phyloP scores from a whole-genome alignment of 2,888 invertebrate species.

The Stegophylla sp. region DNA sequence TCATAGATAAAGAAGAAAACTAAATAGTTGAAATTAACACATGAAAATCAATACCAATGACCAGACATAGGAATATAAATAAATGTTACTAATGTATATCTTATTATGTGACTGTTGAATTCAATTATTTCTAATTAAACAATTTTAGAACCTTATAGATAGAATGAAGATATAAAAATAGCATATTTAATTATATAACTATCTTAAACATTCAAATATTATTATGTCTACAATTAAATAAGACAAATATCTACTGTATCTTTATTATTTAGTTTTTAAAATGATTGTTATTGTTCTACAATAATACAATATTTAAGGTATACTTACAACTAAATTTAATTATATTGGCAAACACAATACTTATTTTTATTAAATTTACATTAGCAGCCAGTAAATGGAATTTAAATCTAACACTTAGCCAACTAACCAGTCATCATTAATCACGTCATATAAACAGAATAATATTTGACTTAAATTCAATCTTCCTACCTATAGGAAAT shows the following conservation, averaged over 20 bases:
- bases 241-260: not conserved
- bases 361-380: not conserved
- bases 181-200: no score
- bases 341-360: no score
- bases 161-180: no score
- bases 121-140: no score
- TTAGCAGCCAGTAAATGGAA: constrained; percentile 4
- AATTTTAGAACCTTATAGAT: no score
- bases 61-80: not conserved
- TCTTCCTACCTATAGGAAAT: no score
- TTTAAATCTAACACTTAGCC: constrained; percentile 23
- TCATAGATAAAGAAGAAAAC: not conserved
- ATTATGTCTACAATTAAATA: not conserved
- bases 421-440: constrained; percentile 35
- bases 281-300: no score
- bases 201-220: no score
- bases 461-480: not conserved
- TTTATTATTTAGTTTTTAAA: no score
- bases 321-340: no score
- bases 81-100: not conserved
- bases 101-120: no score
- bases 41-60: not conserved
- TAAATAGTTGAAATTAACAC: not conserved
- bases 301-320: no score
- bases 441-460: not conserved